These are phyloP conservation scores for Notamacropus eugenii DNA, from an alignment of 2,797 vertebrate species.

Conservation along the genomic window DNA sequence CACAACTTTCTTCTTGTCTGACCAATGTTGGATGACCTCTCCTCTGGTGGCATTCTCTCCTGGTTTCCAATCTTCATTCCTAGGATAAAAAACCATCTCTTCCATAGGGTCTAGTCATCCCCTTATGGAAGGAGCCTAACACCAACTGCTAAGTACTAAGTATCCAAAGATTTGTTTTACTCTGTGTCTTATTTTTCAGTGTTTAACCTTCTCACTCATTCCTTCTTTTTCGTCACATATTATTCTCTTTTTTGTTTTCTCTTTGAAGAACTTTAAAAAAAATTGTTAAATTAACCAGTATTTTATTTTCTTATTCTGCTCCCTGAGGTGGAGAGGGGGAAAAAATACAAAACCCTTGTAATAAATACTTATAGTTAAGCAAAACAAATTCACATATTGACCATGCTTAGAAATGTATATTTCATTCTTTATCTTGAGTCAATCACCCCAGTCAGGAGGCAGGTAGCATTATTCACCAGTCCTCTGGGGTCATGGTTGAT, in stretches of 20 bases:
- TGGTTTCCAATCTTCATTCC: background rate
- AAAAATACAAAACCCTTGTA: background rate
- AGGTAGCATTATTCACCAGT: background rate
- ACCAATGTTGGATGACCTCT: background rate
- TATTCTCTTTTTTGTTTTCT: background rate
- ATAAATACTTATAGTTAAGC: background rate
- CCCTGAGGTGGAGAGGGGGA: background rate
- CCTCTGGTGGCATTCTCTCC: background rate
- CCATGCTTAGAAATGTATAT: background rate
- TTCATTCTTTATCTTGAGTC: background rate
- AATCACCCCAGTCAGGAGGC: background rate
- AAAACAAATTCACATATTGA: background rate
- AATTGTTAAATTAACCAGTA: background rate
- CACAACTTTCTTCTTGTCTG: background rate
- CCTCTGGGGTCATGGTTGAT: background rate
- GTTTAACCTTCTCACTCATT: background rate
- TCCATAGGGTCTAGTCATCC: background rate
- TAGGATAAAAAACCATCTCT: background rate
- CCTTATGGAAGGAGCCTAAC: background rate
- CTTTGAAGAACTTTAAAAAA: background rate
- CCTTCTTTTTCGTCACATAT: background rate
- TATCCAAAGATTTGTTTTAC: background rate
- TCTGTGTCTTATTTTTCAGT: background rate
- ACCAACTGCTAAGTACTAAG: background rate
- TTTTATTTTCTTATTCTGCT: background rate